These are phyloP conservation scores for Centruroides sculpturatus DNA, from an alignment of 1,140 invertebrate species.

Conservation along the genomic window DNA sequence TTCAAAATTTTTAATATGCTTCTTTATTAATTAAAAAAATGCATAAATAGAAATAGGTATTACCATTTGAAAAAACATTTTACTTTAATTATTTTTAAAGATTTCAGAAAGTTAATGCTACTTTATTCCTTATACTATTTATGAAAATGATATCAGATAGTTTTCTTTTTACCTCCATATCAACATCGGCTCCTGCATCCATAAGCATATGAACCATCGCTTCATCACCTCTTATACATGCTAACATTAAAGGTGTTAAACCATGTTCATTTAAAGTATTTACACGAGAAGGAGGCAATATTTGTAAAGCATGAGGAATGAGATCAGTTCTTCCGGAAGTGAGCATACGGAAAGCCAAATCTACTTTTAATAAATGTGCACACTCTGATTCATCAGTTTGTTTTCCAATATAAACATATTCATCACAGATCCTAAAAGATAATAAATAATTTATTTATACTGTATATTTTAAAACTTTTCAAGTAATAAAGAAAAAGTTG, in stretches of 20 bases:
- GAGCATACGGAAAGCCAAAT: conserved; percentile 64
- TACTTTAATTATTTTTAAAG: too few species aligned
- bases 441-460: too few species aligned
- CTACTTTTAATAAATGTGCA: conserved; percentile 47
- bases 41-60: too few species aligned
- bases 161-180: conserved; percentile 42
- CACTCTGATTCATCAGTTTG: conserved; percentile 40
- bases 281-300: conserved; percentile 42
- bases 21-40: too few species aligned
- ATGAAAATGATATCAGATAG: conserved; percentile 21
- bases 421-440: conserved; percentile 8
- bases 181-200: conserved; percentile 59
- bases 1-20: too few species aligned
- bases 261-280: conserved; percentile 66
- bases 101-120: background rate
- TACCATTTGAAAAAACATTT: too few species aligned
- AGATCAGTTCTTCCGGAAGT: conserved; percentile 57
- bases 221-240: conserved; percentile 62
- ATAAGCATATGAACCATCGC: conserved; percentile 48
- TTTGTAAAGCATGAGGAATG: conserved; percentile 54
- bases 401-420: conserved; percentile 22
- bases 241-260: conserved; percentile 64
- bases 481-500: too few species aligned
- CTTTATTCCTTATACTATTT: background rate
- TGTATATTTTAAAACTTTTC: too few species aligned